Evolutionary conservation across 2,113 vertebrate genomes (phyloP).

Genomic region (Chaenogobius annularis): DNA sequence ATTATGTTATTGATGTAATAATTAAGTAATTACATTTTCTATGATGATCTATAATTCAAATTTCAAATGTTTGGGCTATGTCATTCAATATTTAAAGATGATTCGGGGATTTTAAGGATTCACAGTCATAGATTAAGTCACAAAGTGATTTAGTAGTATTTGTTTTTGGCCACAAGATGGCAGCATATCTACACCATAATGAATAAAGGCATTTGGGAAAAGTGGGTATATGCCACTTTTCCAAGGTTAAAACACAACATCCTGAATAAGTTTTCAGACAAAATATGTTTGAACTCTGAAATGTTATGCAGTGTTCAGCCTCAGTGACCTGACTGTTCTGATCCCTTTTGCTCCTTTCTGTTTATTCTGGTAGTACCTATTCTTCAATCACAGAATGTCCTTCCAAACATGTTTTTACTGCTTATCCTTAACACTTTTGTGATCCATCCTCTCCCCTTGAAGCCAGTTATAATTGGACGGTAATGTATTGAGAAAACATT

Average conservation of each 20-base stretch:
- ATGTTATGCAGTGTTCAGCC: conserved; percentile 9
- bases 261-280: conserved; percentile 16
- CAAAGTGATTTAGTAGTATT: background rate
- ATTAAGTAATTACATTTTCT: no score
- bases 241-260: conserved; percentile 34
- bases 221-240: conserved; percentile 23
- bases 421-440: conserved; percentile 15
- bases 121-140: background rate
- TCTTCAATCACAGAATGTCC: background rate
- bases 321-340: background rate
- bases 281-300: conserved; percentile 31
- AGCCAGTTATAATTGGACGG: conserved; percentile 54
- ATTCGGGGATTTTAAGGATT: background rate
- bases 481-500: conserved; percentile 59
- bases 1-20: no score
- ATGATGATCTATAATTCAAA: no score
- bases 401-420: background rate
- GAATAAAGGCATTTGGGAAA: background rate
- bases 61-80: no score
- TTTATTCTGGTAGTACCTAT: background rate
- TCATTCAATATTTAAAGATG: no score
- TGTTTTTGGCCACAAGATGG: conserved; percentile 63
- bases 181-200: conserved; percentile 56
- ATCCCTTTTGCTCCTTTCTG: background rate
- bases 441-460: conserved; percentile 29